phyloP scores from a whole-genome alignment of 2,888 invertebrate genomes.

The Euplagia quadripunctaria region DNA sequence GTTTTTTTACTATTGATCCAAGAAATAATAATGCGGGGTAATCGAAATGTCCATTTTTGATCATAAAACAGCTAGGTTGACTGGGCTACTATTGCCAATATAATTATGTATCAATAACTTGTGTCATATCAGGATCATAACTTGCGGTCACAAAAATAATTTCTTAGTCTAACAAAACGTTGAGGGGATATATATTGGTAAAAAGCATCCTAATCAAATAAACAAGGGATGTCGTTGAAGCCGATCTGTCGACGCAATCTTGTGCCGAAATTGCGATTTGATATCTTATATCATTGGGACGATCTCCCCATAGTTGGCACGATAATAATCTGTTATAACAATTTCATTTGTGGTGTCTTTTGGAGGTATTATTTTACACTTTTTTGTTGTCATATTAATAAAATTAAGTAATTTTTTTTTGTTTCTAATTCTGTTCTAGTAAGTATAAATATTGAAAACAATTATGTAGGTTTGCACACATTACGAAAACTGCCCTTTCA shows the following conservation, averaged over 20 bases:
- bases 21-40: no score
- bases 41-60: no score
- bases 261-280: conserved; percentile 79
- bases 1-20: no score
- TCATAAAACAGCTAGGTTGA: no score
- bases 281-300: conserved; percentile 68
- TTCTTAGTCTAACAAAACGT: conserved; percentile 57
- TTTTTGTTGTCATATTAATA: conserved; percentile 33
- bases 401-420: neutral
- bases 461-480: no score
- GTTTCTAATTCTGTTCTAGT: neutral
- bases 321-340: conserved; percentile 63
- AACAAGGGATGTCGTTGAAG: conserved; percentile 66
- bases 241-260: conserved; percentile 77
- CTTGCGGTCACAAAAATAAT: conserved; percentile 55
- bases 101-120: no score
- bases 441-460: neutral
- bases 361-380: conserved; percentile 47
- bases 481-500: neutral
- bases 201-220: conserved; percentile 76
- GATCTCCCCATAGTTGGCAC: conserved; percentile 52
- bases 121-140: conserved; percentile 22
- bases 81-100: no score
- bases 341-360: conserved; percentile 56
- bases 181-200: conserved; percentile 69